Percentiles rank a stretch among this genome's conserved stretches.
Evolutionary conservation across 2,888 invertebrate genomes (phyloP).

Genomic region (Steinernema carpocapsae): DNA sequence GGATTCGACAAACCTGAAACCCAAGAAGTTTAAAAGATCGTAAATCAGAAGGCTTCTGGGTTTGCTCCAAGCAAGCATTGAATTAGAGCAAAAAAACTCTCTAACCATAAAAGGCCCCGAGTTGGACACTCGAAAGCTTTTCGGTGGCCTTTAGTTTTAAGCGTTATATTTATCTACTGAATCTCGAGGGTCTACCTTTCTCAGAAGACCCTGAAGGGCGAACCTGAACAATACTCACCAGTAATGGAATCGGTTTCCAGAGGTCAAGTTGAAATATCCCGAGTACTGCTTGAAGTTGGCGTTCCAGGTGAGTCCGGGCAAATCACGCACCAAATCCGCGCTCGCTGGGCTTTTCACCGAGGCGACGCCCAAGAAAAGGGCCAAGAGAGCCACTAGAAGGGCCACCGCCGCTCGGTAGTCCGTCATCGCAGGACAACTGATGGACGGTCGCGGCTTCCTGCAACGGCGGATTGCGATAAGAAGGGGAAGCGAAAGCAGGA

Average conservation of each 20-base stretch:
- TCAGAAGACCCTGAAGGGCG: too few species aligned
- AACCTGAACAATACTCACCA: slow-evolving; percentile 63
- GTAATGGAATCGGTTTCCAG: slow-evolving; percentile 69
- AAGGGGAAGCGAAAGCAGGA: too few species aligned
- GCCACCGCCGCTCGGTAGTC: slow-evolving; percentile 24
- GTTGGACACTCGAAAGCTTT: too few species aligned
- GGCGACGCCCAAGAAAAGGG: background rate
- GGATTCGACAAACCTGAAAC: slow-evolving; percentile 61
- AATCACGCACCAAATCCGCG: slow-evolving; percentile 21
- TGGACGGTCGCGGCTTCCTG: background rate
- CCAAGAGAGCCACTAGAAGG: background rate
- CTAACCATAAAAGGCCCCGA: too few species aligned
- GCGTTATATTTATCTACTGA: too few species aligned
- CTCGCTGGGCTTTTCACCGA: background rate
- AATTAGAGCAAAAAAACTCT: too few species aligned
- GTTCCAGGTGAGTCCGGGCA: slow-evolving; percentile 56
- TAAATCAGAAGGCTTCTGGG: background rate
- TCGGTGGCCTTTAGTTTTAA: too few species aligned
- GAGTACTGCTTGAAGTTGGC: slow-evolving; percentile 71
- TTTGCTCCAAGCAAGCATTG: background rate
- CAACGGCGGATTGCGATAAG: too few species aligned
- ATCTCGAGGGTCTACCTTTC: too few species aligned
- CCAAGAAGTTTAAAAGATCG: slow-evolving; percentile 24
- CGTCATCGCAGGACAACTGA: slow-evolving; percentile 17
- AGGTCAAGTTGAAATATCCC: slow-evolving; percentile 68